These are phyloP conservation scores for Cyanoliseus patagonus DNA, from an alignment of 2,113 vertebrate genomes.

Conservation along the genomic window DNA sequence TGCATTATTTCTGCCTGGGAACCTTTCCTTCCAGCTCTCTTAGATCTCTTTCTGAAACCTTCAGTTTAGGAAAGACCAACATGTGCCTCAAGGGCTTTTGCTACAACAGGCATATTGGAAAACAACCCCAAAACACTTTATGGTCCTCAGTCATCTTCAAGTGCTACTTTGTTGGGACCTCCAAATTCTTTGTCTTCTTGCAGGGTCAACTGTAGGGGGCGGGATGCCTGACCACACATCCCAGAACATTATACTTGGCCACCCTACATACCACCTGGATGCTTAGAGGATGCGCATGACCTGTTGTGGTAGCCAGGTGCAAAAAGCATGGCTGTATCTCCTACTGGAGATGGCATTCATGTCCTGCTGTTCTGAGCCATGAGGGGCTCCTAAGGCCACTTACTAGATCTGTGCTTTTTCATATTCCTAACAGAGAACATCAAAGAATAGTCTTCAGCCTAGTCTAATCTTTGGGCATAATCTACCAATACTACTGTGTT, in stretches of 20 bases:
- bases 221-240: accelerated
- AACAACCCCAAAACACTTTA: neutral
- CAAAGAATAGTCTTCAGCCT: neutral
- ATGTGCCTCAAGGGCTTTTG: neutral
- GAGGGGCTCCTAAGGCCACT: neutral
- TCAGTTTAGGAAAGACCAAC: neutral
- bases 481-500: neutral
- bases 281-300: neutral
- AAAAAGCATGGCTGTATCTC: neutral
- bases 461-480: neutral
- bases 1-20: neutral
- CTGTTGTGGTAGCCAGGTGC: neutral
- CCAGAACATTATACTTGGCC: accelerated
- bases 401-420: neutral
- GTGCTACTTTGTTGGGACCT: neutral
- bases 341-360: neutral
- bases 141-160: neutral
- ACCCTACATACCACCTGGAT: neutral
- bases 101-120: neutral
- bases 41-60: neutral
- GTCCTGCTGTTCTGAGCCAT: neutral
- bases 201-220: neutral
- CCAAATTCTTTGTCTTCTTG: neutral
- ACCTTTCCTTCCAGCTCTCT: neutral
- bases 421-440: neutral